Base-by-base conservation (phyloP, 2,888 invertebrate genomes). In the Harmothoe impar region DNA sequence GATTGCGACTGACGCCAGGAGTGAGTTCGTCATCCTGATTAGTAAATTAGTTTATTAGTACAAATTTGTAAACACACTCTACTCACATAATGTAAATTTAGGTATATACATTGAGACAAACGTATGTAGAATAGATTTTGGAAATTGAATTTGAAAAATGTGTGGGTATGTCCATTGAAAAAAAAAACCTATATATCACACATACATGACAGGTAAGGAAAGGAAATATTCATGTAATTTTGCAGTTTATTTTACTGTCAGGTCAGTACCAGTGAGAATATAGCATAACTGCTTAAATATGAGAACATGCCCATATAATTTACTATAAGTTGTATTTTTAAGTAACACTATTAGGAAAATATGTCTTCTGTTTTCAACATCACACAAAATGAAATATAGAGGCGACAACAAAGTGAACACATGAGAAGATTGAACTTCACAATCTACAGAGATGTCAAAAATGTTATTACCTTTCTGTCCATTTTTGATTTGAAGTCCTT, bases 401-500 rank as follows among this genome's bases (percentile, higher is more conserved):
- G 43, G 10, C 3, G 43, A 43, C 43, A 43, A 3, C 3, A 43
- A 43, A 7, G 10, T 43, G 43, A 43, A 43, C n/a, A n/a, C n/a
- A n/a, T n/a, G n/a, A 52, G 54, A 52, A 52, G 10, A 52, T 10
- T 10, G 10, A 52, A 52, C 54, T n/a, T n/a, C 3, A 62, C 12
- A n/a, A 3, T n/a, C n/a, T n/a, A 62, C 15, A n/a, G 23, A 20
- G 20, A 62, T 5, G 20, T n/a, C n/a, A n/a, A 62, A 62, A 20
- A 62, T 62, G 62, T 56, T n/a, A n/a, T n/a, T 78, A 92, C 92
- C 90, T 91, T 92, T 56, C 85, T 91, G 92, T 95, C 95, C 43
- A 96, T 94, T 96, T 97, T 97, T 86, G 97, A 97, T 93, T 97
- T 97, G 51, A 98, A 96, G 91, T 97, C 98, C 95, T 97, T 97